Percentiles rank a stretch among this genome's conserved stretches.
These are phyloP conservation scores for Pseudomugil tenellus DNA, from an alignment of 2,797 vertebrate genomes.

Conservation along the genomic window DNA sequence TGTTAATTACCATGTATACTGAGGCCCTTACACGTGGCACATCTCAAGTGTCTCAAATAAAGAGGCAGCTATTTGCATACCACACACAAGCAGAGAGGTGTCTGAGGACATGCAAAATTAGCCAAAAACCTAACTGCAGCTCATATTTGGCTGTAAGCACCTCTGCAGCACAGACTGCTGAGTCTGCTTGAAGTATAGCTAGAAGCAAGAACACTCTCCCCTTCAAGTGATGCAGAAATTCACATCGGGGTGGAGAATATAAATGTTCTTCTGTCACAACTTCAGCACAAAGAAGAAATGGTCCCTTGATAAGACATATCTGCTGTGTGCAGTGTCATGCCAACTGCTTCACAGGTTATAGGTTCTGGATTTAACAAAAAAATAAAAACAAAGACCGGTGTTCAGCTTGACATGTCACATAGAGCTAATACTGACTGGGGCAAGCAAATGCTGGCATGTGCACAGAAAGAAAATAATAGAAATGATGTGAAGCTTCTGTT, in stretches of 20 bases:
- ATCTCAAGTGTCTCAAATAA: slow-evolving; percentile 4
- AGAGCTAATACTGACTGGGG: slow-evolving; percentile 17
- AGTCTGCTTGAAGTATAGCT: slow-evolving; percentile 50
- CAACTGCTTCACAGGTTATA: slow-evolving; percentile 60
- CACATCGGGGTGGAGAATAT: slow-evolving; percentile 51
- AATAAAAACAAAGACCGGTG: slow-evolving; percentile 14
- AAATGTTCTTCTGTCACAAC: slow-evolving; percentile 51
- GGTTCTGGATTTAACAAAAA: slow-evolving; percentile 15
- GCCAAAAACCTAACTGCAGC: slow-evolving; percentile 25
- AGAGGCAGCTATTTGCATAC: slow-evolving; percentile 15
- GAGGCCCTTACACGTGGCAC: neutral
- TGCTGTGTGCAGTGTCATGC: slow-evolving; percentile 44
- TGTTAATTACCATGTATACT: neutral
- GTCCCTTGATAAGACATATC: slow-evolving; percentile 68
- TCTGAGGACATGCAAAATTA: slow-evolving; percentile 26
- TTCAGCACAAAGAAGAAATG: slow-evolving; percentile 51
- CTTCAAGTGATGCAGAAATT: slow-evolving; percentile 53
- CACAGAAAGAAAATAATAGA: slow-evolving; percentile 3
- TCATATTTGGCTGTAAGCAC: slow-evolving; percentile 33
- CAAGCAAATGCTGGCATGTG: neutral
- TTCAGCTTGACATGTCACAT: slow-evolving; percentile 9
- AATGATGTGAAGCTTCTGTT: neutral
- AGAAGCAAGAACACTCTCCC: slow-evolving; percentile 48
- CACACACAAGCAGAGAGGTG: slow-evolving; percentile 27
- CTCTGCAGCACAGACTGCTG: slow-evolving; percentile 60